Evolutionary conservation across 2,888 invertebrate genomes (phyloP), one percentile per base, ranked within the genome.

Genomic region (Tenodera sinensis): DNA sequence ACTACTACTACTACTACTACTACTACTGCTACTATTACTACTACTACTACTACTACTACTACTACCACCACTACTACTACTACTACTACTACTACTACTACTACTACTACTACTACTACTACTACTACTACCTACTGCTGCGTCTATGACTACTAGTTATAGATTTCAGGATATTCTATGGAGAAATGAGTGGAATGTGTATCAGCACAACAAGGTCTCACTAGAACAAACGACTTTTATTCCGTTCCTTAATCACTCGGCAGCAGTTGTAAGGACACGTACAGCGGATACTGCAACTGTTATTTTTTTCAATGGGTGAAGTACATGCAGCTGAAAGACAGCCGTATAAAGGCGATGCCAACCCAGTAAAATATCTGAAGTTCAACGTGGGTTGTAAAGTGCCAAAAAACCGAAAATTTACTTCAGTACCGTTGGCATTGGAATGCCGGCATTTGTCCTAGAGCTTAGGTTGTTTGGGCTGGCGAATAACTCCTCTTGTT

Each of bases 361-460:
- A 71, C 54, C 20, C 54, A 71, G 54, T 71, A 81, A 81, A 42
- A 86, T 86, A 81, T 27, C 20, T 30, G 81, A 86, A 71, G 28
- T 85, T 86, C 81, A 81, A 86, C 81, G 14, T 81, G 86, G 20
- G 9, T 81, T 86, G 81, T 28, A 86, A 28, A 30, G 28, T 54
- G 20, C 86, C 28, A 81, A 86, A 84, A 86, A 86, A 86, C 81
- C 28, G 81, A 86, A 86, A 86, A 86, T 81, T 81, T 86, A 86
- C 86, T 81, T 81, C 81, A 25, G 30, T 86, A 42, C 30, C 81
- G 4, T 1, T 54, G 15, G 81, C 20, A 25, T 86, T 9, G 86
- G 71, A 86, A 86, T 86, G 85, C 42, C 25, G 25, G 84, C 42
- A 84, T 84, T 84, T 84, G 85, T 71, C 71, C 20, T 86, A 4